A percentile compares a stretch with the other conserved stretches of the same genome.
Evolutionary conservation across 2,797 vertebrate species (phyloP).

Genomic region (Hypotaenidia philippensis): DNA sequence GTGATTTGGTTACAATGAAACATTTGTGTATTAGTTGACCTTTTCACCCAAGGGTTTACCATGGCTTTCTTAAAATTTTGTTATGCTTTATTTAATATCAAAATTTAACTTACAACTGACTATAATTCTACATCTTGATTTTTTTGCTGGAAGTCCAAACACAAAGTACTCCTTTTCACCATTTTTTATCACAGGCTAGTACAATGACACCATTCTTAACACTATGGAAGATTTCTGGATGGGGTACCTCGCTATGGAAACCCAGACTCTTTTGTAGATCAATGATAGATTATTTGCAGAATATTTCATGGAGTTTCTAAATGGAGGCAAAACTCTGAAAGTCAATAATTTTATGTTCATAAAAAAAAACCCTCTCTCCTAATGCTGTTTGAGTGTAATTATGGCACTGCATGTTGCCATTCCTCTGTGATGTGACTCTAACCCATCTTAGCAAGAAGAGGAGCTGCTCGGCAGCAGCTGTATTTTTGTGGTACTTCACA

Average conservation of each 20-base stretch:
- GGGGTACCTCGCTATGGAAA: not conserved
- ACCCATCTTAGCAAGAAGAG: not conserved
- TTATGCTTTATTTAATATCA: not conserved
- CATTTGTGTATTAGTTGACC: not conserved
- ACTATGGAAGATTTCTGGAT: not conserved
- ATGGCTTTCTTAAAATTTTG: not conserved
- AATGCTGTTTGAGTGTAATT: not conserved
- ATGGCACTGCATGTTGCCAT: not conserved
- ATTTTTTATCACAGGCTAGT: not conserved
- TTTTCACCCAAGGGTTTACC: not conserved
- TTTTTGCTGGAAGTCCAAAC: not conserved
- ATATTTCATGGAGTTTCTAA: not conserved
- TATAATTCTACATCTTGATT: not conserved
- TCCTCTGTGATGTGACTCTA: not conserved
- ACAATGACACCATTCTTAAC: fast-evolving
- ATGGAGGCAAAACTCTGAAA: not conserved
- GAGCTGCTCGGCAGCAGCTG: constrained; percentile 49
- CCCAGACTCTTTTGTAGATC: not conserved
- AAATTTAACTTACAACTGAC: not conserved
- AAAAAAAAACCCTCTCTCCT: not conserved
- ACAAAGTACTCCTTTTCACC: not conserved
- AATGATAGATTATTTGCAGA: not conserved
- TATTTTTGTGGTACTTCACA: constrained; percentile 54
- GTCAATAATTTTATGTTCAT: not conserved
- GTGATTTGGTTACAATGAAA: not conserved